Percentiles rank a stretch among this genome's conserved stretches.
Conservation (phyloP, 1,140 invertebrate genomes). For the Aphidius gifuensis region DNA sequence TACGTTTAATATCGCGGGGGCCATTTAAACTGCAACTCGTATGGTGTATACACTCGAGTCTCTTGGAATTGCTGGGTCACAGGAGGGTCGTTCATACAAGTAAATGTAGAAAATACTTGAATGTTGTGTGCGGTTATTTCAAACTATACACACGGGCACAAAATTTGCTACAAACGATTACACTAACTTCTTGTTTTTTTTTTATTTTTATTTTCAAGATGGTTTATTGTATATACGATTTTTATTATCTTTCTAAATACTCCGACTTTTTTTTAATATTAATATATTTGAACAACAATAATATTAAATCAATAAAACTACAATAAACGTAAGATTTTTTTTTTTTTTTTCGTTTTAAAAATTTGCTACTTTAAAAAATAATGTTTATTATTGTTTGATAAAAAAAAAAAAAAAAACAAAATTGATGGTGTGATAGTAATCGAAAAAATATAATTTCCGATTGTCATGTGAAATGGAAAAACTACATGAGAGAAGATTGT, state of each 20-base stretch:
- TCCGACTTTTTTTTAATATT: too few species aligned
- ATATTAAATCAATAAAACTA: too few species aligned
- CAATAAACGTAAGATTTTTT: too few species aligned
- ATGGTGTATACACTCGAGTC: not conserved
- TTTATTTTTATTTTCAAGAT: not conserved
- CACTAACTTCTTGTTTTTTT: not conserved
- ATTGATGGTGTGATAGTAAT: too few species aligned
- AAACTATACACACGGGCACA: conserved; percentile 15
- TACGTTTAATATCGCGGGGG: conserved; percentile 6
- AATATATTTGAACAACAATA: too few species aligned
- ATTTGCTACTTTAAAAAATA: too few species aligned
- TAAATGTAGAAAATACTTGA: too few species aligned
- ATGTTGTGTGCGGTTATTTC: not conserved
- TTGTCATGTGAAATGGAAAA: not conserved
- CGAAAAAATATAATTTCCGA: too few species aligned
- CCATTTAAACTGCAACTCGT: conserved; percentile 4
- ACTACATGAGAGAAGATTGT: not conserved
- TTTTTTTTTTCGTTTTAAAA: too few species aligned
- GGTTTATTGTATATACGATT: not conserved
- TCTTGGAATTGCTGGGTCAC: conserved; percentile 7
- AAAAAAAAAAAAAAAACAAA: too few species aligned
- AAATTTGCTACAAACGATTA: conserved; percentile 15
- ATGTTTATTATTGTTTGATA: too few species aligned
- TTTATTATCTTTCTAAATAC: not conserved
- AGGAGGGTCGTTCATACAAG: conserved; percentile 9